Evolutionary conservation across 1,140 invertebrate species (phyloP).

Genomic region (Drosophila neocordata): DNA sequence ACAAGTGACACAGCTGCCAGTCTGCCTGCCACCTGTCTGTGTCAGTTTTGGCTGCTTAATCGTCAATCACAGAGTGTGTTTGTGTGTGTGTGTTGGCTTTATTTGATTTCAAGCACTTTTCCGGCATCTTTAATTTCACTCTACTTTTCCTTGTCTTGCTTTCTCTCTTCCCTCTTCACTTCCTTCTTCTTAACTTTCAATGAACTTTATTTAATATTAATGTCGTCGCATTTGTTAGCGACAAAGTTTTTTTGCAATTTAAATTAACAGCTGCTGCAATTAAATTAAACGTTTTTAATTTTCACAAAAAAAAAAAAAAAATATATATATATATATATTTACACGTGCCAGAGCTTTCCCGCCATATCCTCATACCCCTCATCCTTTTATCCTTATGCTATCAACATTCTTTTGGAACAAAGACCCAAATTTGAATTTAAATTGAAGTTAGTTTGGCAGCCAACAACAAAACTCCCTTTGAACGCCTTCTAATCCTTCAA

Average conservation of each 20-base stretch:
- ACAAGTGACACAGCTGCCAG: conserved; percentile 60
- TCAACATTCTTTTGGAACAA: conserved; percentile 1
- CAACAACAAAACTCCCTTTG: conserved; percentile 40
- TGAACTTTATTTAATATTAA: conserved; percentile 60
- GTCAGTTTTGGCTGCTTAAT: conserved; percentile 11
- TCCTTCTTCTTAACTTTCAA: too few relatives aligned
- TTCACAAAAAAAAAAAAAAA: neutral
- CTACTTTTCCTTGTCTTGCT: neutral
- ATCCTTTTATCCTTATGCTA: neutral
- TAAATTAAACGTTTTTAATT: conserved; percentile 77
- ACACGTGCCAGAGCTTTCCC: conserved; percentile 53
- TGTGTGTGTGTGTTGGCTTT: conserved; percentile 33
- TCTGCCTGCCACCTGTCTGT: neutral
- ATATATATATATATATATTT: conserved; percentile 64
- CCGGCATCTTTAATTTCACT: conserved; percentile 40
- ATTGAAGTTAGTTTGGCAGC: conserved; percentile 71
- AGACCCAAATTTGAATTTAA: conserved; percentile 73
- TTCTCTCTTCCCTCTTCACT: too few relatives aligned
- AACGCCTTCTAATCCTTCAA: conserved; percentile 79
- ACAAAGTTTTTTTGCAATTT: conserved; percentile 63
- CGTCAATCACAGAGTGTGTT: conserved; percentile 59
- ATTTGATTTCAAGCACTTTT: conserved; percentile 47
- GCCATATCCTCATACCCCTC: neutral
- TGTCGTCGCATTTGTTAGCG: conserved; percentile 68
- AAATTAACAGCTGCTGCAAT: conserved; percentile 74